Evolutionary conservation across 2,797 vertebrate genomes (phyloP).

Genomic region (Rhinogobio ventralis): DNA sequence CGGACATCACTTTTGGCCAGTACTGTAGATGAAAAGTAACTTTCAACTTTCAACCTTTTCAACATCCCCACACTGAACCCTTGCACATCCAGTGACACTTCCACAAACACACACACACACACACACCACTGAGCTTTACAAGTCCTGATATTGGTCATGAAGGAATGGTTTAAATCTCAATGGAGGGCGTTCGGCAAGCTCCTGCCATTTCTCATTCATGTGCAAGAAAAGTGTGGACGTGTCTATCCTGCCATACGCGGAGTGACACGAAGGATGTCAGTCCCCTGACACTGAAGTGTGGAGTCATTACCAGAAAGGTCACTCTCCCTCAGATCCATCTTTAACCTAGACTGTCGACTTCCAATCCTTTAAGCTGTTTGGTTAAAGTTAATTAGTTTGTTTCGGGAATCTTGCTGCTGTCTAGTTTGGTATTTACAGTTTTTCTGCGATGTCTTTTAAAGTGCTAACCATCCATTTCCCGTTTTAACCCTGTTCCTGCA

Average conservation of each 20-base stretch:
- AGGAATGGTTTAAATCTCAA: conserved; percentile 13
- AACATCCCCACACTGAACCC: background rate
- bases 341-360: conserved; percentile 26
- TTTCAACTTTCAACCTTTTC: background rate
- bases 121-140: background rate
- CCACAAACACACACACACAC: conserved; percentile 7
- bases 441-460: conserved; percentile 12
- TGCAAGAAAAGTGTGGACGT: conserved; percentile 41
- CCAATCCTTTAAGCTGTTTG: conserved; percentile 35
- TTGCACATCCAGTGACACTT: background rate
- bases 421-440: conserved; percentile 37
- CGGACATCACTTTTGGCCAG: background rate
- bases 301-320: conserved; percentile 59
- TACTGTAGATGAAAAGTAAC: background rate
- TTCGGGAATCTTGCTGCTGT: conserved; percentile 24
- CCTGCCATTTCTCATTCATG: conserved; percentile 55
- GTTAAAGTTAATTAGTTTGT: conserved; percentile 37
- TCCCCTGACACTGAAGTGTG: conserved; percentile 51
- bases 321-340: conserved; percentile 34
- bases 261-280: conserved; percentile 28
- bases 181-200: background rate
- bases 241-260: conserved; percentile 28
- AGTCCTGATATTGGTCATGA: background rate
- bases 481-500: conserved; percentile 1
- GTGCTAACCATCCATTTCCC: background rate